Base-by-base conservation (phyloP, 2,113 vertebrate genomes). In the Trachemys scripta region DNA sequence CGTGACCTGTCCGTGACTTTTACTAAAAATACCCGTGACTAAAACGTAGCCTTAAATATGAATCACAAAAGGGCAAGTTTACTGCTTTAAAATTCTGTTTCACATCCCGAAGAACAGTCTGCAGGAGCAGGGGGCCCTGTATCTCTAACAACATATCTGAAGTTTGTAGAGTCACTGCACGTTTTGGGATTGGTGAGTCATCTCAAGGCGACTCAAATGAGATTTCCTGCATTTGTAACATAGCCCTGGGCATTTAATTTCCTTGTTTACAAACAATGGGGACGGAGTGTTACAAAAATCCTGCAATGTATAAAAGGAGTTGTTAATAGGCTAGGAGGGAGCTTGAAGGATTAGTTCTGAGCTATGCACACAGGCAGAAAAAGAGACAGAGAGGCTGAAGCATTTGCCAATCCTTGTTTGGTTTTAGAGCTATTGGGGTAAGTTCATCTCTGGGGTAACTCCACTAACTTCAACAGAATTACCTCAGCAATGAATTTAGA, bases 121-220 rank as follows among this genome's bases (percentile, higher is more conserved):
- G 45, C 22, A 75, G n/a, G n/a, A 89, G 72, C 24, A 86, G 76
- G 17, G 95, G 20, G 29, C 2, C 5, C 25, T 14, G 1, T 0
- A 76, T 16, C 38, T 8, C 24, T 45, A 42, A 13, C 2, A 51
- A 45, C 0, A 45, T 6, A 0, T 29, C 56, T 1, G 1, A 27
- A 53, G 54, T 47, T 56, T 53, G 10, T n/a, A 54, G 12, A 80
- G 22, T 10, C 16, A 1, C 0, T 2, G 2, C 0, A 50, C 53
- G 85, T 83, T 81, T 20, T 0, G 57, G 65, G 49, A 75, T 59
- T 89, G 76, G 65, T 22, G 54, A 86, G n/a, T 4, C 25, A 31
- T 5, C 62, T 11, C 62, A 31, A 27, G n/a, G 51, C n/a, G 54
- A 80, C 22, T 13, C n/a, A 50, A 50, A 19, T 29, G n/a, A 0